Base-by-base conservation (phyloP, 2,797 vertebrate species). In the Hafferia zeledoni region DNA sequence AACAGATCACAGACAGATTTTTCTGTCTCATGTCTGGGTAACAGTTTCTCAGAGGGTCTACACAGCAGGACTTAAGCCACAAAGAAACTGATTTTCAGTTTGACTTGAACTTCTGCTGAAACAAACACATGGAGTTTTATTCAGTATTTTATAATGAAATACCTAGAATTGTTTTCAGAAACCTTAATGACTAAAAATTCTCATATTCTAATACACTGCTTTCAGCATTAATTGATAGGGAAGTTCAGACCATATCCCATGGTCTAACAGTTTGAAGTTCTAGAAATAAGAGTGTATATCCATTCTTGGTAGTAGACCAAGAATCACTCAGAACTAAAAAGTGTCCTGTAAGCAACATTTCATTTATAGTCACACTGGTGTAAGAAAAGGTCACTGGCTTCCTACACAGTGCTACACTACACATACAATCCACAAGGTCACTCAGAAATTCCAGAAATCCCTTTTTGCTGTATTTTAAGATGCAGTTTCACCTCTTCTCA, bases 401-500 rank as follows among this genome's bases (percentile, higher is more conserved):
- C 65, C 47, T 59, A 33, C 46, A 31, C 20, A 60, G 67, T 24
- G 14, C 35, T 57, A 25, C 1, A 1, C 17, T 30, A 70, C 17
- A 55, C 15, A 49, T n/a, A 33, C 14, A 65, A 63, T 12, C 44
- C 18, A 49, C 20, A 52, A 39, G 23, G 17, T 18, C 22, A 28
- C 35, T 46, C 57, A 17, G 18, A 61, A 83, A 9, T 15, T 23
- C 39, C 27, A 61, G 37, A 76, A 60, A 59, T 33, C 31, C 8
- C 23, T 44, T 77, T 31, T n/a, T 30, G 28, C 22, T 75, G 1
- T 11, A 23, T 69, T 87, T 72, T 13, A 57, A 55, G 53, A 15
- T 27, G 18, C 0, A 25, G 8, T 35, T 93, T 95, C 65, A 99
- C 99, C 99, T 99, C 95, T 99, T 99, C 91, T 99, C 99, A 0